Evolutionary conservation across 1,140 invertebrate genomes (phyloP).

Genomic region (Ips nitidus): DNA sequence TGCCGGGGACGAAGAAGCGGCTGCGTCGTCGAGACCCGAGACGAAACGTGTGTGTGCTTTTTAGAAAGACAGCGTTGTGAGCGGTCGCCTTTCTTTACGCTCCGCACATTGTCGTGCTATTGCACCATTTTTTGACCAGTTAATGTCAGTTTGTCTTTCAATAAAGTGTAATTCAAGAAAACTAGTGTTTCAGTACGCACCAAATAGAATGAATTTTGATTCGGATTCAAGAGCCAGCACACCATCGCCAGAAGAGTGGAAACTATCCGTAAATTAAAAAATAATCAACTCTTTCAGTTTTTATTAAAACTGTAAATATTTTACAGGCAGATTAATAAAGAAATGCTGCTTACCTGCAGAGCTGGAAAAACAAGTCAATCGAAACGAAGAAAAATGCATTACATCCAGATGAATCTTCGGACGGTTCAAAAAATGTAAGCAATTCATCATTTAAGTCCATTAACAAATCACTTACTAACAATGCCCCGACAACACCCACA

Average conservation of each 20-base stretch:
- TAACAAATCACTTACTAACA: constrained; percentile 14
- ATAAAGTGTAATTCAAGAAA: no score
- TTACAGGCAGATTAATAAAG: neutral
- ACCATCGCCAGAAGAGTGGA: constrained; percentile 38
- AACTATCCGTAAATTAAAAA: constrained; percentile 6
- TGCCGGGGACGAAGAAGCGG: no score
- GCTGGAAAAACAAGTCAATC: constrained; percentile 6
- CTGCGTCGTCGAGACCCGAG: no score
- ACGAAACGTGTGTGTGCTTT: no score
- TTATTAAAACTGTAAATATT: constrained; percentile 4
- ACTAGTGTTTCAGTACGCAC: no score
- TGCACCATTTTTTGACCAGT: no score
- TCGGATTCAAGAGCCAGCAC: constrained; percentile 43
- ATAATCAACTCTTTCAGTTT: neutral
- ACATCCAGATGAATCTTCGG: constrained; percentile 32
- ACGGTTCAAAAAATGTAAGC: constrained; percentile 27
- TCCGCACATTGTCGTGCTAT: no score
- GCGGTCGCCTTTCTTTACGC: no score
- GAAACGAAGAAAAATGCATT: constrained; percentile 33
- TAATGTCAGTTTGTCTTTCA: no score
- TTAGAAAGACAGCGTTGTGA: no score
- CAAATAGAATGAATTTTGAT: constrained; percentile 42
- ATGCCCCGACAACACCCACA: constrained; percentile 9
- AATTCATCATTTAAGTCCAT: constrained; percentile 19
- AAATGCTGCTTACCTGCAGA: neutral